Evolutionary conservation across 2,113 vertebrate species (phyloP).

Genomic region (Apeltes quadracus): DNA sequence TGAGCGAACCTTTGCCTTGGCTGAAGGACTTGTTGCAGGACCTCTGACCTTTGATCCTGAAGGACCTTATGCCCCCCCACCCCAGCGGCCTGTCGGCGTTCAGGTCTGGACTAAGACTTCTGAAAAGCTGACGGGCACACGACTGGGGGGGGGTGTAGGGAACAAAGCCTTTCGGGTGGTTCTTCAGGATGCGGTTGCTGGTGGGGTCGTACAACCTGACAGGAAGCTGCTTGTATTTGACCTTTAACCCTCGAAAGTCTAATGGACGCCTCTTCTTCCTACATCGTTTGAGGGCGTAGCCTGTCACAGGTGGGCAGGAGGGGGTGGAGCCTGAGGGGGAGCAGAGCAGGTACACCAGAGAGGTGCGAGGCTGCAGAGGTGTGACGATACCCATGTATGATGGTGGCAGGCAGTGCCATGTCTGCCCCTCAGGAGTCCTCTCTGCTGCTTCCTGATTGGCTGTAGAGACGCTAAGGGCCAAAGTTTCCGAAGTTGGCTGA

Average conservation of each 20-base stretch:
- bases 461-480: slow-evolving; percentile 11
- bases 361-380: slow-evolving; percentile 84
- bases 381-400: slow-evolving; percentile 83
- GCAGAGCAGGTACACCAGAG: slow-evolving; percentile 85
- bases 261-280: slow-evolving; percentile 70
- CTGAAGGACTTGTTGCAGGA: slow-evolving; percentile 47
- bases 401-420: slow-evolving; percentile 79
- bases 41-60: slow-evolving; percentile 41
- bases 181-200: slow-evolving; percentile 83
- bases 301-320: slow-evolving; percentile 32
- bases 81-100: slow-evolving; percentile 71
- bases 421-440: slow-evolving; percentile 80
- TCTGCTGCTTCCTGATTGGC: slow-evolving; percentile 39
- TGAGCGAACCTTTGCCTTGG: slow-evolving; percentile 49
- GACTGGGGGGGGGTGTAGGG: slow-evolving; percentile 41
- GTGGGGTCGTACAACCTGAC: slow-evolving; percentile 84
- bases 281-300: slow-evolving; percentile 62
- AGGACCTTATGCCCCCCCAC: slow-evolving; percentile 45
- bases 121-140: slow-evolving; percentile 82
- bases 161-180: slow-evolving; percentile 70
- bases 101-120: slow-evolving; percentile 81
- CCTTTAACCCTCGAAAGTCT: slow-evolving; percentile 72
- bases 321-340: slow-evolving; percentile 78
- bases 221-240: slow-evolving; percentile 85
- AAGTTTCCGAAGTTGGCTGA: slow-evolving; percentile 60